Base-by-base conservation (phyloP, 1,140 invertebrate genomes). In the Matsumurasca onukii region DNA sequence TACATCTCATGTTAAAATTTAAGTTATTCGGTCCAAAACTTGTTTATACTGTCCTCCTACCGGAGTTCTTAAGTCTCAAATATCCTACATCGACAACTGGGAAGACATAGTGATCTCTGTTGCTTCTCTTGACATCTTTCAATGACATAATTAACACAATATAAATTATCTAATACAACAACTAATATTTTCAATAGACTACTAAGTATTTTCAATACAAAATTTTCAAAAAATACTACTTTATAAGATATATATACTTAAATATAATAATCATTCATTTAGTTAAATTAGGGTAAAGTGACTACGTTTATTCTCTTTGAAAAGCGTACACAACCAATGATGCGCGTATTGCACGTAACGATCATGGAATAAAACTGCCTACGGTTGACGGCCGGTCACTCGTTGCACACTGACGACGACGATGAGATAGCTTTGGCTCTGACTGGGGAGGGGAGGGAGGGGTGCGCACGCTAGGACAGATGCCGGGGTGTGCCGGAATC, bases 31-130 rank as follows among this genome's bases (percentile, higher is more conserved):
- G n/a, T n/a, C n/a, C n/a, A n/a, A n/a, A 39, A 39, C 17, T 39
- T 9, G 17, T 39, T 39, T 39, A 39, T 39, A 39, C 17, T 39
- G 34, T 39, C 5, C 34, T 39, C 17, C 34, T 39, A 39, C 17
- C 55, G 30, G 9, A 25, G n/a, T 27, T 22, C 3, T 59, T 22
- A 52, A 52, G 5, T 52, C 49, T 12, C 49, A 52, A 45, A 45
- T 22, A 5, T 12, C 12, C 5, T 3, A 12, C 25, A 59, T 59
- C 30, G 55, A 59, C 55, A 59, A 59, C 2, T 22, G 34, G 62
- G 62, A 65, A 65, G 62, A 65, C 62, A 65, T 48, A 24, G 62
- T 65, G 62, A 65, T 65, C 31, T 34, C 29, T 65, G 62, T 65
- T 65, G 62, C 31, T 48, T 24, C n/a, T 59, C 29, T 59, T 3